These are phyloP conservation scores for Nothocercus julius DNA, from an alignment of 2,113 vertebrate genomes.

Conservation along the genomic window DNA sequence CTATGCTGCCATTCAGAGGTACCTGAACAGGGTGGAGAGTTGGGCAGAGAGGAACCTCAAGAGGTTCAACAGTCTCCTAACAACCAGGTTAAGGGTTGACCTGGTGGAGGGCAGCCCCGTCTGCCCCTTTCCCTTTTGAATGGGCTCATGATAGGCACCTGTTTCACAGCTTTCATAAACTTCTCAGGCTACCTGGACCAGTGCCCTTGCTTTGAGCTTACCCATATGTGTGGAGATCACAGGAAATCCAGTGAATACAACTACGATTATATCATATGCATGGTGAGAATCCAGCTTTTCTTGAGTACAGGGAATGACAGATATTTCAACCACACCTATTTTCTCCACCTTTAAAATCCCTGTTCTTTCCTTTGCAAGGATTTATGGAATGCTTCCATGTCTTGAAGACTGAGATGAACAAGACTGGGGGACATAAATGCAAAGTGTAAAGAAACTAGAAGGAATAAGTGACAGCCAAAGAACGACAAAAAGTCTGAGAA, in stretches of 20 bases:
- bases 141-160: neutral
- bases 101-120: no score
- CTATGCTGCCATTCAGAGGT: no score
- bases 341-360: neutral
- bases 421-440: neutral
- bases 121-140: neutral
- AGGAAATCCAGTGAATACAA: neutral
- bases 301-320: neutral
- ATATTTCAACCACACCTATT: neutral
- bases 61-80: no score
- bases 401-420: neutral
- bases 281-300: rapidly evolving
- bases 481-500: neutral
- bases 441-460: neutral
- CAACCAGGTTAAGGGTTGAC: no score
- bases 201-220: neutral
- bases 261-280: rapidly evolving
- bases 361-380: neutral
- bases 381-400: neutral
- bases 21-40: no score
- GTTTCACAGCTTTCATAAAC: neutral
- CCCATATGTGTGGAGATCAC: neutral
- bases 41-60: no score
- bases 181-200: neutral
- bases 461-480: neutral